phyloP scores from a whole-genome alignment of 2,113 vertebrate genomes.

The Bolborhynchus lineola region DNA sequence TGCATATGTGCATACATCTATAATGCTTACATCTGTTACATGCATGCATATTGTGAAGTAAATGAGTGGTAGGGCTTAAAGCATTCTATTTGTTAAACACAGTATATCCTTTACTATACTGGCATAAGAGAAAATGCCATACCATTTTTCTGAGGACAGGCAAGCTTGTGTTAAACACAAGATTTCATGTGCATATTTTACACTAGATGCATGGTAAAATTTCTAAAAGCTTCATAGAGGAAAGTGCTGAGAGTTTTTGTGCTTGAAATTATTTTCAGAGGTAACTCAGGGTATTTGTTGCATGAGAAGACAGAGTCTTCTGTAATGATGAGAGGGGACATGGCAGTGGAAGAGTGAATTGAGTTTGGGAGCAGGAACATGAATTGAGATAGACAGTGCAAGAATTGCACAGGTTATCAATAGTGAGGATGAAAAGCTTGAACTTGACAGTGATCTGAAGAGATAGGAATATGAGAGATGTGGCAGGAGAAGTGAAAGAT shows the following conservation, averaged over 20 bases:
- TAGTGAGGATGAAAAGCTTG: neutral
- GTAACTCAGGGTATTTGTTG: neutral
- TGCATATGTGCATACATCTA: neutral
- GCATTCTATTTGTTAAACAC: neutral
- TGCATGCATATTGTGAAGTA: neutral
- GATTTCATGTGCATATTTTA: neutral
- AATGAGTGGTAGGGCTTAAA: neutral
- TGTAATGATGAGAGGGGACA: neutral
- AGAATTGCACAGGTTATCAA: neutral
- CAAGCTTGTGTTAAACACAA: neutral
- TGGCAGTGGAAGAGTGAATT: neutral
- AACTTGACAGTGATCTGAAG: neutral
- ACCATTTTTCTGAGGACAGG: neutral
- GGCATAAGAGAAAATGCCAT: neutral
- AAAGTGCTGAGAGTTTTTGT: neutral
- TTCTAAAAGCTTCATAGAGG: neutral
- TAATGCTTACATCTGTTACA: neutral
- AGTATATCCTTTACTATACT: neutral
- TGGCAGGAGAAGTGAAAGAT: neutral
- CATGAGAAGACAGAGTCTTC: neutral
- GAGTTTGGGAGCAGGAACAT: neutral
- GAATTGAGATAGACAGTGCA: neutral
- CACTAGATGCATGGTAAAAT: neutral
- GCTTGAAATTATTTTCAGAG: neutral
- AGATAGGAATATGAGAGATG: neutral